Evolutionary conservation across 1,140 invertebrate genomes (phyloP).

Genomic region (Pogonus chalceus): DNA sequence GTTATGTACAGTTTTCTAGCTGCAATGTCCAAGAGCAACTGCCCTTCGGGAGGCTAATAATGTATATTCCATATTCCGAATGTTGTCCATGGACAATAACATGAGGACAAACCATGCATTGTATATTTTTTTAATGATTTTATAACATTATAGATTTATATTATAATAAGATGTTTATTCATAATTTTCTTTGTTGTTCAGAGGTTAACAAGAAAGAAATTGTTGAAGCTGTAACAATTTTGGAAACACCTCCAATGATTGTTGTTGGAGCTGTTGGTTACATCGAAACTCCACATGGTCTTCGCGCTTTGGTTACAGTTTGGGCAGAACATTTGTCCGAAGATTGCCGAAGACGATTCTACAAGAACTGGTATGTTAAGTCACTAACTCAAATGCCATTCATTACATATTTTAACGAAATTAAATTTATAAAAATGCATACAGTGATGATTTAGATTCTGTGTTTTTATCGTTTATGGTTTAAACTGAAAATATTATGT

Average conservation of each 20-base stretch:
- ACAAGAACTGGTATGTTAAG: constrained; percentile 93
- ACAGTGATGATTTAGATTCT: constrained; percentile 35
- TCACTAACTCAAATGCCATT: neutral
- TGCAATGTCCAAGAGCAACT: too few species aligned
- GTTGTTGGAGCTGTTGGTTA: constrained; percentile 97
- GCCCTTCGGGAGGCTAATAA: constrained; percentile 18
- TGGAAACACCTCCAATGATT: constrained; percentile 98
- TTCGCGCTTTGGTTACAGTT: constrained; percentile 87
- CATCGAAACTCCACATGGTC: constrained; percentile 95
- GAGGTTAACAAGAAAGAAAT: constrained; percentile 99
- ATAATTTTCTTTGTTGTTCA: constrained; percentile 37
- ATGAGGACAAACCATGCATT: neutral
- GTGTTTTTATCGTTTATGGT: constrained; percentile 35
- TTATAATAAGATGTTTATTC: constrained; percentile 21
- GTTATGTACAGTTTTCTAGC: too few species aligned
- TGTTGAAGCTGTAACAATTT: constrained; percentile 95
- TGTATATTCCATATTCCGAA: constrained; percentile 11
- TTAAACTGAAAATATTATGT: constrained; percentile 34
- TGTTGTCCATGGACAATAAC: constrained; percentile 20
- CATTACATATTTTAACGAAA: neutral
- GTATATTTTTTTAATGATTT: constrained; percentile 5
- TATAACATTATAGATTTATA: constrained; percentile 31
- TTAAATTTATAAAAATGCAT: neutral
- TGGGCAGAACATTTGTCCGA: constrained; percentile 99
- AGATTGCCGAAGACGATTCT: constrained; percentile 95